Base-by-base conservation (phyloP, 1,140 invertebrate species). In the Teleogryllus occipitalis region DNA sequence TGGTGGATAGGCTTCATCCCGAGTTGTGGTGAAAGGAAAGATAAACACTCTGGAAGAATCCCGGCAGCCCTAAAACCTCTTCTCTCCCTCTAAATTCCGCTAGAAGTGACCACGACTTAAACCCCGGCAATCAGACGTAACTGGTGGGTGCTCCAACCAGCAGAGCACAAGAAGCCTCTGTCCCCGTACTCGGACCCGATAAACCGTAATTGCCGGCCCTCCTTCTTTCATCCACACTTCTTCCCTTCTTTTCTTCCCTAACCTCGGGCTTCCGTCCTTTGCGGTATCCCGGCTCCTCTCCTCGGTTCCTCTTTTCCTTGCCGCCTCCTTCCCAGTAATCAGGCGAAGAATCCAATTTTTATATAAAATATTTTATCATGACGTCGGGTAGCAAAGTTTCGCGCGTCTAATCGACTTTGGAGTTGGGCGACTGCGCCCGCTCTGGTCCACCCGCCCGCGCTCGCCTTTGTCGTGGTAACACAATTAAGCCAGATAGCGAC, bases 281-380 rank as follows among this genome's bases (percentile, higher is more conserved):
- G 27, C 27, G 27, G 27, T 1, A 39, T 39, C 27, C 5, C 27
- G 1, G 27, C 27, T 65, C 18, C 54, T 65, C 54, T 65, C 54
- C 10, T 65, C 7, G 2, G 54, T 65, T 65, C 54, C 54, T 65
- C 54, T 65, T 65, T 65, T 65, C 2, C 54, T 18, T 65, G 18
- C 54, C 18, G 10, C 54, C 54, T 65, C 54, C 54, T 65, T 65
- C 54, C 54, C 54, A 65, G 54, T 65, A 65, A 65, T 65, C 54
- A 65, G 54, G 54, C 54, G 54, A 65, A 65, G 54, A 65, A 65
- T 65, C 54, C 54, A 65, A 65, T 65, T 65, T 65, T 65, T 65
- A 65, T 65, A 65, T 65, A 65, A 65, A 65, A 65, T 65, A 65
- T 65, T 65, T 65, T 65, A 65, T 65, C 54, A 65, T 65, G 54